Percentiles rank a stretch among this genome's conserved stretches.
These are phyloP conservation scores for Xiphophorus hellerii DNA, from an alignment of 2,113 vertebrate genomes.

Conservation along the genomic window DNA sequence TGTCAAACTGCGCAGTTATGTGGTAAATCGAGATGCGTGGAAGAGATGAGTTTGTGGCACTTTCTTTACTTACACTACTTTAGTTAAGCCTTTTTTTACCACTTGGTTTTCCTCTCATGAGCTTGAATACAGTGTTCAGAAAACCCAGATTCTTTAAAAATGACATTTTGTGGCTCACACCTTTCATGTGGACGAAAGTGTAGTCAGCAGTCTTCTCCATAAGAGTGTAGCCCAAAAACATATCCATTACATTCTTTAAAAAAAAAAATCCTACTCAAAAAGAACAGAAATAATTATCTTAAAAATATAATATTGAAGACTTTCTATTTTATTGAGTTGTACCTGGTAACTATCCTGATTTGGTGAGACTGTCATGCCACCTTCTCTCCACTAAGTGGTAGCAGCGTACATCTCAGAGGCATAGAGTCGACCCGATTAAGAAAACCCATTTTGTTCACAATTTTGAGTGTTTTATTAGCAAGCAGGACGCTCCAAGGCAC, in stretches of 20 bases:
- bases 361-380: not conserved
- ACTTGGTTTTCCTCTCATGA: not conserved
- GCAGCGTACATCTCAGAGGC: not conserved
- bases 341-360: too few species aligned
- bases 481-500: slow-evolving; percentile 12
- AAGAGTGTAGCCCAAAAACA: not conserved
- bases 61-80: not conserved
- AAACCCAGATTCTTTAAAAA: too few species aligned
- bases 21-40: too few species aligned
- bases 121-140: too few species aligned
- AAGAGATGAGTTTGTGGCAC: too few species aligned
- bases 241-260: not conserved
- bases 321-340: not conserved
- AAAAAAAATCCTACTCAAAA: not conserved
- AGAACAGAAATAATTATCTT: not conserved
- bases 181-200: too few species aligned
- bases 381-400: slow-evolving; percentile 28
- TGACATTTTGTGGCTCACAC: too few species aligned
- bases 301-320: not conserved
- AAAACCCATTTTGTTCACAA: not conserved
- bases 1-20: too few species aligned
- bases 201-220: not conserved
- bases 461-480: slow-evolving; percentile 40
- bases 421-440: too few species aligned
- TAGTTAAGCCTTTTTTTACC: not conserved